phyloP scores from a whole-genome alignment of 2,113 vertebrate genomes.

The Aviceda subcristata region DNA sequence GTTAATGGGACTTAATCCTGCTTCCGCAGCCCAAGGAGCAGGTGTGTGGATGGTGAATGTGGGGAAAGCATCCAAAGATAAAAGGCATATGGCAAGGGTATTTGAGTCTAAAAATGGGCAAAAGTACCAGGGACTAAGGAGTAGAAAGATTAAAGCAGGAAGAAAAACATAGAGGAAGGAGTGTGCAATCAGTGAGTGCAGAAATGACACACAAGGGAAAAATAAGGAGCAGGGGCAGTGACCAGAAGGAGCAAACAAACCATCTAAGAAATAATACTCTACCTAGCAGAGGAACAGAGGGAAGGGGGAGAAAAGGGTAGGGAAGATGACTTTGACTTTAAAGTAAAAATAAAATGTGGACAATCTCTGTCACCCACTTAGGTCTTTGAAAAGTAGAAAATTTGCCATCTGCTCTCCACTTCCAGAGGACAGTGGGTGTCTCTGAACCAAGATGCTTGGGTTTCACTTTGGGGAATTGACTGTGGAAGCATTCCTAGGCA shows the following conservation, averaged over 20 bases:
- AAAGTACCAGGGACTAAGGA: not conserved
- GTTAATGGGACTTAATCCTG: not conserved
- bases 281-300: not conserved
- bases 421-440: not conserved
- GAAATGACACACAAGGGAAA: not conserved
- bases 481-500: not conserved
- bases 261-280: not conserved
- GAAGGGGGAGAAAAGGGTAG: not conserved
- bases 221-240: not conserved
- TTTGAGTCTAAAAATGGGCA: not conserved
- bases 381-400: not conserved
- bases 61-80: not conserved
- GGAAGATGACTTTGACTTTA: not conserved
- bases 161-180: not conserved
- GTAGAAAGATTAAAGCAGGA: not conserved
- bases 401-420: not conserved
- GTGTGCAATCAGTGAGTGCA: not conserved
- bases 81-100: not conserved
- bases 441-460: not conserved
- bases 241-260: not conserved
- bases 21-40: not conserved
- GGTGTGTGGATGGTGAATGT: not conserved
- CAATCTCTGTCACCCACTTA: not conserved
- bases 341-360: not conserved
- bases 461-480: not conserved